phyloP scores from a whole-genome alignment of 2,113 vertebrate species.

The Pogonocichla stellata region DNA sequence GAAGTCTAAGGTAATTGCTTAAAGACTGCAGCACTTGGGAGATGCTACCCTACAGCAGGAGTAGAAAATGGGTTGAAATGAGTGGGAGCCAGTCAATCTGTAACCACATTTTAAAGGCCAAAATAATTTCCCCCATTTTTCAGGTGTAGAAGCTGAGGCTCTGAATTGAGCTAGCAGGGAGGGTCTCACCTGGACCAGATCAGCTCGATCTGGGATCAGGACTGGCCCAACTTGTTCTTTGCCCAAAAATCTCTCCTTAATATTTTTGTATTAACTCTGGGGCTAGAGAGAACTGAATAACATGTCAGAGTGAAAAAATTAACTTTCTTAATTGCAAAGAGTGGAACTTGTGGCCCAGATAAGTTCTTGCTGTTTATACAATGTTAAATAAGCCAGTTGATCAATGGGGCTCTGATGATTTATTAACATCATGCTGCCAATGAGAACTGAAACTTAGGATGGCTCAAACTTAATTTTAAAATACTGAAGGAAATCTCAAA shows the following conservation, averaged over 20 bases:
- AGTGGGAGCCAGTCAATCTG: not conserved
- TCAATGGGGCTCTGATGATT: conserved; percentile 43
- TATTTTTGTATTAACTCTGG: not conserved
- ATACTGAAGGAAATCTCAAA: not conserved
- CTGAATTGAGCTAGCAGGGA: not conserved
- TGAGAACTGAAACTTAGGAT: conserved; percentile 18
- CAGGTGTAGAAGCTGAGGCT: not conserved
- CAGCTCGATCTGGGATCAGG: not conserved
- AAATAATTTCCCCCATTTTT: not conserved
- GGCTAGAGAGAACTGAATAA: not conserved
- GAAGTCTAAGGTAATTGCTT: conserved; percentile 15
- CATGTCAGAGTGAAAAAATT: not conserved
- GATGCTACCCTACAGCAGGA: not conserved
- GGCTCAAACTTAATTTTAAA: not conserved
- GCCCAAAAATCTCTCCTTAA: not conserved
- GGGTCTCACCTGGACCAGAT: not conserved
- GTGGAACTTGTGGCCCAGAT: not conserved
- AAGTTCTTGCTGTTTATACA: conserved; percentile 5
- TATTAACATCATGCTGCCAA: conserved; percentile 13
- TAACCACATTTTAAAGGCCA: not conserved
- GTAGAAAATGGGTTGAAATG: not conserved
- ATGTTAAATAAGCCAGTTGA: conserved; percentile 12
- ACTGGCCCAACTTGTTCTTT: not conserved
- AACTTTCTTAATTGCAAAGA: not conserved
- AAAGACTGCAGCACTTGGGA: conserved; percentile 4